Conservation (phyloP, 1,140 invertebrate species). For the Aphaenogaster ashmeadi region DNA sequence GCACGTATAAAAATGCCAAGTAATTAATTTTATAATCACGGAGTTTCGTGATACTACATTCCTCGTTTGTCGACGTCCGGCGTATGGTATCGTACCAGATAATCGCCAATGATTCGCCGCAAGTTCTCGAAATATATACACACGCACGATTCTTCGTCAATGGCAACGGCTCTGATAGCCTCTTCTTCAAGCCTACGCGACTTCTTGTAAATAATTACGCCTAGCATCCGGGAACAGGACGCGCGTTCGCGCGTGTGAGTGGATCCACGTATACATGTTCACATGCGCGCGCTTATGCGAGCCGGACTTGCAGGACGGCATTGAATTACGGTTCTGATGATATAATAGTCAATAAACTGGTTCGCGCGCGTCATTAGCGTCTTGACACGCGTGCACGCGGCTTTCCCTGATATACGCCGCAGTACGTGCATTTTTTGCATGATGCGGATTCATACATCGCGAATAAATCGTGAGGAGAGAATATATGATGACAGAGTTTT, state of each 20-base stretch:
- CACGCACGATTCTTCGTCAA: conserved; percentile 46
- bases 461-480: background rate
- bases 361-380: conserved; percentile 65
- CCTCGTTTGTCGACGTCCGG: conserved; percentile 17
- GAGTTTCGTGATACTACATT: conserved; percentile 21
- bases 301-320: conserved; percentile 47
- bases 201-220: conserved; percentile 75
- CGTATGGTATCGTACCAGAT: conserved; percentile 18
- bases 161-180: background rate
- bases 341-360: conserved; percentile 76
- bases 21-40: conserved; percentile 54
- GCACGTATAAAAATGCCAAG: conserved; percentile 28
- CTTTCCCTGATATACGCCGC: conserved; percentile 18
- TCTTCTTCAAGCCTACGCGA: conserved; percentile 57
- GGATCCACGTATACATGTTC: conserved; percentile 13
- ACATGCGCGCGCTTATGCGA: conserved; percentile 10
- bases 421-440: background rate
- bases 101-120: conserved; percentile 30
- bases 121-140: conserved; percentile 60
- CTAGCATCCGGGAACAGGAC: conserved; percentile 67
- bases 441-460: background rate
- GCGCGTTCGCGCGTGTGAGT: conserved; percentile 33
- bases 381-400: conserved; percentile 1
- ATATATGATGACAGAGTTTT: conserved; percentile 2
- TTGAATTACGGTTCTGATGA: conserved; percentile 71